These are phyloP conservation scores for Plecotus auritus DNA, from an alignment of 2,113 vertebrate genomes.

Conservation along the genomic window DNA sequence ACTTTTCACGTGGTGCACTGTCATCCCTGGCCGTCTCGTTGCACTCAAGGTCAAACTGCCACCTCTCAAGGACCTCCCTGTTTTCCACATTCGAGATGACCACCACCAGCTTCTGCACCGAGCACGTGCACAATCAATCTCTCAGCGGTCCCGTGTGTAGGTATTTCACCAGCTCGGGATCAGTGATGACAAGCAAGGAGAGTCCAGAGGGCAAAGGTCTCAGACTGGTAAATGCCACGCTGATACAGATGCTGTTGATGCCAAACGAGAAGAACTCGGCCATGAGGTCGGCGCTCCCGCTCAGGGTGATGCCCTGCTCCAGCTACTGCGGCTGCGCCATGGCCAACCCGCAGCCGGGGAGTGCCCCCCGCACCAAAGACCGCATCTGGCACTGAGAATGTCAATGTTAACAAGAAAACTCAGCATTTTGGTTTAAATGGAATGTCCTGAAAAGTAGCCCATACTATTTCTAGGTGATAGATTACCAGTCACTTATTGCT, in stretches of 20 bases:
- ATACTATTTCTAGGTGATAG: background rate
- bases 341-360: background rate
- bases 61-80: conserved; percentile 93
- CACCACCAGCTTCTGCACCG: conserved; percentile 93
- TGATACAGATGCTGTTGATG: conserved; percentile 99
- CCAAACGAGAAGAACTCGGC: conserved; percentile 96
- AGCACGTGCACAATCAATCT: conserved; percentile 97
- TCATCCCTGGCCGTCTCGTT: conserved; percentile 91
- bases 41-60: conserved; percentile 97
- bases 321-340: conserved; percentile 79
- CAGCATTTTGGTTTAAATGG: background rate
- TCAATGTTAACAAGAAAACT: background rate
- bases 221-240: conserved; percentile 94
- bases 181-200: conserved; percentile 91
- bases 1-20: conserved; percentile 91
- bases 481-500: background rate
- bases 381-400: too few relatives aligned
- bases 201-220: conserved; percentile 95
- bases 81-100: conserved; percentile 93
- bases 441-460: background rate
- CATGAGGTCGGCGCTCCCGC: conserved; percentile 92
- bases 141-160: conserved; percentile 91
- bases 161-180: conserved; percentile 91
- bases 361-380: too few relatives aligned
- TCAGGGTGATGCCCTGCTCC: conserved; percentile 90